Conservation (phyloP, 2,888 invertebrate species). For the Pilophorus perplexus region DNA sequence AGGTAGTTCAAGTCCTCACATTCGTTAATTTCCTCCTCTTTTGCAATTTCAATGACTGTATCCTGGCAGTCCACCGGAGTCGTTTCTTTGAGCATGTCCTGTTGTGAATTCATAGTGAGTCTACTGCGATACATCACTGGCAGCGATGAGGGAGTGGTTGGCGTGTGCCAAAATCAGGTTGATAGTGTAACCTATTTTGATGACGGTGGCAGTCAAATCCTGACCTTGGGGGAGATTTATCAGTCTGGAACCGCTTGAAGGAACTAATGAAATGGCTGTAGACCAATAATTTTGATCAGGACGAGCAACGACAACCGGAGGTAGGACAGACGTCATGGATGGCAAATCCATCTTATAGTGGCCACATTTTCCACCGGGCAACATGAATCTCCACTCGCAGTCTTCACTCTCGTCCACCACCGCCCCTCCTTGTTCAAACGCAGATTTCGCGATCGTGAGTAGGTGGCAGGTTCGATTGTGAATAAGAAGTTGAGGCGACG, state of each 20-base stretch:
- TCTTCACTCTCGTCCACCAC: conserved; percentile 46
- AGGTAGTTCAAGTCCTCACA: conserved; percentile 23
- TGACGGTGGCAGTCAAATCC: conserved; percentile 55
- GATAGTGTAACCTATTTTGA: conserved; percentile 57
- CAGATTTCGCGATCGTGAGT: conserved; percentile 66
- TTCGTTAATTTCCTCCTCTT: neutral
- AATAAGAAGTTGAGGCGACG: conserved; percentile 71
- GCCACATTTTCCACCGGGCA: conserved; percentile 45
- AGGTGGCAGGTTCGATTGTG: conserved; percentile 67
- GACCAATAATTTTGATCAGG: conserved; percentile 46
- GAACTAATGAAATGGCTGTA: conserved; percentile 44
- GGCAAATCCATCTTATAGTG: conserved; percentile 41
- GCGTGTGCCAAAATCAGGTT: conserved; percentile 59
- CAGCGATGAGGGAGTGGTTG: conserved; percentile 72
- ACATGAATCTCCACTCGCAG: conserved; percentile 48
- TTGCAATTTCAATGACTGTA: neutral
- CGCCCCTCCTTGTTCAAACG: conserved; percentile 45
- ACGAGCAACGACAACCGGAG: conserved; percentile 45
- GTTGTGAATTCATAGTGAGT: conserved; percentile 51
- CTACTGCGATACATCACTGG: conserved; percentile 75
- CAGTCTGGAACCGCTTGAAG: conserved; percentile 47
- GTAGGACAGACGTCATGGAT: conserved; percentile 38
- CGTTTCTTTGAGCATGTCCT: conserved; percentile 23
- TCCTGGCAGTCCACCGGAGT: neutral
- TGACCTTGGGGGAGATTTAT: conserved; percentile 49